Base-by-base conservation (phyloP, 2,888 invertebrate genomes). In the Thumatha senex region DNA sequence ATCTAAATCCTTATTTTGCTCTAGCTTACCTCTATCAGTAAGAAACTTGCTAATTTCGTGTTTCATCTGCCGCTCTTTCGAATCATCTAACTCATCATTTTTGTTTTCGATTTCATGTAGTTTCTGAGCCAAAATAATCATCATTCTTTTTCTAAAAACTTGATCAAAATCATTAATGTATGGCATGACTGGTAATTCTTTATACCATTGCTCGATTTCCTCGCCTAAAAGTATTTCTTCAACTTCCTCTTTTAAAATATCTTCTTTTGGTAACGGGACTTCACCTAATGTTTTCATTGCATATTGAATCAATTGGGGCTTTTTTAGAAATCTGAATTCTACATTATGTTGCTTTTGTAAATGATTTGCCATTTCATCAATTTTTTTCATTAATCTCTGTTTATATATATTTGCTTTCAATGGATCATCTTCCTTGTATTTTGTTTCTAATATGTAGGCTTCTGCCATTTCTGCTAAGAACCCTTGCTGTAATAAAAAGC, bases 131-230 rank as follows among this genome's bases (percentile, higher is more conserved):
- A 84, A 51, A 31, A 70, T 46, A 5, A 61, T 76, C 13, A 63
- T 76, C 50, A 73, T 68, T 43, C 70, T 56, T 30, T 70, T 71
- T 48, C 62, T 73, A 35, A 70, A 63, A 10, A 76, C 46, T 10
- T 57, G 58, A 30, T 77, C 70, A 29, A 53, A 46, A 33, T 62
- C 60, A 24, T 70, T 69, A 30, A 55, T 38, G 31, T 64, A 54
- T 31, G 65, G 56, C 11, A 47, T 34, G 0, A 73, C 52, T 7
- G 80, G 80, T 34, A 84, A 63, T 44, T 72, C 70, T 18, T 61
- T 67, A 51, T 78, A 78, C 82, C 83, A 84, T 40, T 76, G 63
- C 15, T 82, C 76, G 11, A 88, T 68, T 61, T 83, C 84, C 12
- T 78, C 63, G 14, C 71, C 74, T 47, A 86, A 54, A 47, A 79